Base-by-base conservation (phyloP, 2,797 vertebrate genomes). In the Anguilla obscura region DNA sequence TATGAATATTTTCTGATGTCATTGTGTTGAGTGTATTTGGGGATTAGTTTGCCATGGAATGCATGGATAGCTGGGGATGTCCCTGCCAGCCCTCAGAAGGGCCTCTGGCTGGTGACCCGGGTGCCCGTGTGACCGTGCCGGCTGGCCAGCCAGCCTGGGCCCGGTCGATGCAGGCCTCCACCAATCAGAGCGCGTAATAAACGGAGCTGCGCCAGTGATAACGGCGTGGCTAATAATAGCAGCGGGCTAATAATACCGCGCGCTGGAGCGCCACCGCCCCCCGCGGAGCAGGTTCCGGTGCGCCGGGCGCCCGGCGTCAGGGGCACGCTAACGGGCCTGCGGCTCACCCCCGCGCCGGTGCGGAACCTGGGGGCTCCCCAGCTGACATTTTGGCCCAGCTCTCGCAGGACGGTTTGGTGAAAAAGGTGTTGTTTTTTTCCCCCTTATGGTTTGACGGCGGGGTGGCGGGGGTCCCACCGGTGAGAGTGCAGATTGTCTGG, bases 51-150 rank as follows among this genome's bases (percentile, higher is more conserved):
- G 76, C n/a, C 40, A 40, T 48, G 33, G 8, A n/a, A 0, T n/a
- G 76, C 21, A 80, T n/a, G 76, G 24, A 80, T 79, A 24, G 45
- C 76, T 80, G 76, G 76, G 76, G 48, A 80, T 80, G 48, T 48
- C 76, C 76, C 40, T 2, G 5, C 21, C 27, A 18, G 21, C 48
- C 40, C 76, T 80, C 45, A 45, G 14, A 40, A 7, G 74, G 30
- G 14, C 76, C 76, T n/a, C 6, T 24, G 18, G 9, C 76, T 50
- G 36, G 18, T 18, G 40, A n/a, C 76, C 45, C 16, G 24, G 24
- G 45, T 9, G 21, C 40, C 24, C 4, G 1, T 45, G 76, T 80
- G 76, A 80, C 76, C 1, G 18, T 12, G 33, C 71, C 9, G 33
- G 33, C 71, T 2, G 33, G 33, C 30, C 16, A 79, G 74, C 69